Evolutionary conservation across 2,797 vertebrate genomes (phyloP).

Genomic region (Thalassophryne amazonica): DNA sequence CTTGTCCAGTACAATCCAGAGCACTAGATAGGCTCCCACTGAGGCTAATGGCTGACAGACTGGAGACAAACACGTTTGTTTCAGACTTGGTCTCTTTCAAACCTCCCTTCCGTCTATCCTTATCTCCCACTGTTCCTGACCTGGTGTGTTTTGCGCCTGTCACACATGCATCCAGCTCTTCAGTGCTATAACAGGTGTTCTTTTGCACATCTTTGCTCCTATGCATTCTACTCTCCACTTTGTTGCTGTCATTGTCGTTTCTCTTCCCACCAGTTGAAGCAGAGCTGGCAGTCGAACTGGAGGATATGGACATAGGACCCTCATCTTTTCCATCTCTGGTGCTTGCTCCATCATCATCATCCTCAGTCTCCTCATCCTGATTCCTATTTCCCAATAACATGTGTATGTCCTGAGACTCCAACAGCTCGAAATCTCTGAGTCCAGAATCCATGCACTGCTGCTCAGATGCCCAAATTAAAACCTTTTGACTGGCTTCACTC

Average conservation of each 20-base stretch:
- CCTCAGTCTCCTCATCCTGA: constrained; percentile 30
- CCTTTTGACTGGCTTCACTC: constrained; percentile 76
- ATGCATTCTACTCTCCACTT: constrained; percentile 27
- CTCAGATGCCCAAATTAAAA: constrained; percentile 77
- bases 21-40: constrained; percentile 75
- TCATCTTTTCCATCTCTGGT: constrained; percentile 66
- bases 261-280: constrained; percentile 42
- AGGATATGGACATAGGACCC: constrained; percentile 73
- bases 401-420: constrained; percentile 75
- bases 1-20: constrained; percentile 59
- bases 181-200: constrained; percentile 53
- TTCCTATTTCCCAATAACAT: constrained; percentile 60
- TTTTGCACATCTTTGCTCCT: constrained; percentile 36
- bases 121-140: constrained; percentile 28
- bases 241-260: constrained; percentile 72
- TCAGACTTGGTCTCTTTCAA: constrained; percentile 75
- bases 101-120: constrained; percentile 50
- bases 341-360: constrained; percentile 56
- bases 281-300: constrained; percentile 72
- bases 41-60: constrained; percentile 73
- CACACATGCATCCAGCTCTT: constrained; percentile 55
- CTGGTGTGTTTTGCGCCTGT: constrained; percentile 32
- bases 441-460: constrained; percentile 72
- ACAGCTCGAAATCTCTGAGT: constrained; percentile 67
- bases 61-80: constrained; percentile 77